A percentile compares a stretch with the other conserved stretches of the same genome.
These are phyloP conservation scores for Osmerus eperlanus DNA, from an alignment of 2,113 vertebrate genomes.

Conservation along the genomic window DNA sequence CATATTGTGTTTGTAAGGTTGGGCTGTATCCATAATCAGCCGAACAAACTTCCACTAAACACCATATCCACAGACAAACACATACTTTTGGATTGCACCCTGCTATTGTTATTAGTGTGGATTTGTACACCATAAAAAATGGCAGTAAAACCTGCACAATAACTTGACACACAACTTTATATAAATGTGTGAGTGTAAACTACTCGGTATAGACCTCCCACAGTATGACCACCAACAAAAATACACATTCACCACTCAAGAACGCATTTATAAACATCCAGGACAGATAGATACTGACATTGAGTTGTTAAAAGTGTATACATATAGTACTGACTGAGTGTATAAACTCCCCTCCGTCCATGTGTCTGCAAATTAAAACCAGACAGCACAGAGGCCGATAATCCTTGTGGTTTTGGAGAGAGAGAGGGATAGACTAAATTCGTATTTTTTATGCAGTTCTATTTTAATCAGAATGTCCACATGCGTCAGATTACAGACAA, in stretches of 20 bases:
- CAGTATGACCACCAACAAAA: not conserved
- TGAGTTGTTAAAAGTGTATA: conserved; percentile 50
- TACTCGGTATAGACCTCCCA: not conserved
- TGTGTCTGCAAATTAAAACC: conserved; percentile 54
- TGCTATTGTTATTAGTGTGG: too few species aligned
- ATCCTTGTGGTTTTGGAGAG: not conserved
- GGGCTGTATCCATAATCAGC: not conserved
- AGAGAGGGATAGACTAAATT: conserved; percentile 15
- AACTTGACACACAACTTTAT: too few species aligned
- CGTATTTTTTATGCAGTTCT: conserved; percentile 32
- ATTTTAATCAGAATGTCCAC: conserved; percentile 35
- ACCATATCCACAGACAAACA: not conserved
- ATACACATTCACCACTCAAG: conserved; percentile 10
- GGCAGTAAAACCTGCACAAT: too few species aligned
- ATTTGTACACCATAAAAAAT: too few species aligned
- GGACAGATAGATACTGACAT: conserved; percentile 28
- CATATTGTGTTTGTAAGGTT: not conserved
- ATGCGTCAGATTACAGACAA: conserved; percentile 31
- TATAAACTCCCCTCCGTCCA: conserved; percentile 51
- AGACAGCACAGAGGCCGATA: conserved; percentile 28
- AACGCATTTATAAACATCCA: conserved; percentile 50
- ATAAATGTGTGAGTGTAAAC: too few species aligned
- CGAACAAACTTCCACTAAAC: not conserved
- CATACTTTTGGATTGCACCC: not conserved
- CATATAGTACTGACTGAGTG: not conserved